phyloP scores from a whole-genome alignment of 2,113 vertebrate genomes.

The Illadopsis cleaveri region DNA sequence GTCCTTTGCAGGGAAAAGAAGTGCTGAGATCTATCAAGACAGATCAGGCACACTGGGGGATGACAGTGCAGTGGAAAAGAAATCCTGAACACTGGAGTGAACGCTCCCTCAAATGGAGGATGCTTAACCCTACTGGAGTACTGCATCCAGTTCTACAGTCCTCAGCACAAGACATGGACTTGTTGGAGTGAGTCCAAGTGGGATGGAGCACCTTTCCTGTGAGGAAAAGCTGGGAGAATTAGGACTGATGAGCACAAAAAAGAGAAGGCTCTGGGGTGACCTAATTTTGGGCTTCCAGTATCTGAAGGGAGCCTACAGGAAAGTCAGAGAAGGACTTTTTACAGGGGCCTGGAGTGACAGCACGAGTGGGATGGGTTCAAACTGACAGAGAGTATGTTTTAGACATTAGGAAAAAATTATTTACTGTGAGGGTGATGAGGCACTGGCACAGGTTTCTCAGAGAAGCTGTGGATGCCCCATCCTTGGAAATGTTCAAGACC shows the following conservation, averaged over 20 bases:
- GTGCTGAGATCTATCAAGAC: not conserved
- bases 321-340: not conserved
- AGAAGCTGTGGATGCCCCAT: not conserved
- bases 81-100: not conserved
- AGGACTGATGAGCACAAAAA: not conserved
- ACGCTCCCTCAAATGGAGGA: not conserved
- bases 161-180: not conserved
- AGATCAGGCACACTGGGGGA: not conserved
- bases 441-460: not conserved
- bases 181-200: not conserved
- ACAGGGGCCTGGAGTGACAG: not conserved
- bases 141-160: not conserved
- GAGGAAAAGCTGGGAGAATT: not conserved
- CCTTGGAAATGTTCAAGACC: not conserved
- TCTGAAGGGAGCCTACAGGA: not conserved
- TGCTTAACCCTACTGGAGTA: not conserved
- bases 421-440: not conserved
- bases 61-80: not conserved
- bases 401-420: not conserved
- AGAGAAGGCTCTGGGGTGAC: not conserved
- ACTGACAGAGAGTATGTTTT: not conserved
- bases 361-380: not conserved
- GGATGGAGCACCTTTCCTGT: not conserved
- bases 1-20: not conserved
- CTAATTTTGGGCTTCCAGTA: not conserved